These are phyloP conservation scores for Aphaenogaster ashmeadi DNA, from an alignment of 1,140 invertebrate genomes.

Conservation along the genomic window DNA sequence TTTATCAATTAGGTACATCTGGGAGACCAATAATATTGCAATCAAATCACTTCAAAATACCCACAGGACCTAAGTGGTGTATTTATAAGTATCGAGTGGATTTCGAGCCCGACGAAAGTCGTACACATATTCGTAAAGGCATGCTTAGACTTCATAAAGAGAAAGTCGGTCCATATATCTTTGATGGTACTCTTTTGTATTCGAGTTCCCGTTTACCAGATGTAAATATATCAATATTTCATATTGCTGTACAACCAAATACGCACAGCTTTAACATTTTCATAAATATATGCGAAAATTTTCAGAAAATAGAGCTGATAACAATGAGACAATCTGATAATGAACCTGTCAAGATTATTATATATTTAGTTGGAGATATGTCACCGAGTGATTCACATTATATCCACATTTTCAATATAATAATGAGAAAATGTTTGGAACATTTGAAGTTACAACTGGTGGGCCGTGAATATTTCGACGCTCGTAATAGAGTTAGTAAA, in stretches of 20 bases:
- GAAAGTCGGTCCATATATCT: conserved; percentile 87
- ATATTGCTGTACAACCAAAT: neutral
- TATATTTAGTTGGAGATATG: conserved; percentile 82
- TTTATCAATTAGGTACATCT: conserved; percentile 84
- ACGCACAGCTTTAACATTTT: neutral
- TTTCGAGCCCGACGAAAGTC: conserved; percentile 92
- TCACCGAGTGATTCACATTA: conserved; percentile 83
- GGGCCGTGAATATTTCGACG: conserved; percentile 94
- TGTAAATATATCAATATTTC: conserved; percentile 63
- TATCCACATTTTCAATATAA: conserved; percentile 90
- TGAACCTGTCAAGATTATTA: conserved; percentile 78
- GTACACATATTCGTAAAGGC: conserved; percentile 88
- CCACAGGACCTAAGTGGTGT: conserved; percentile 91
- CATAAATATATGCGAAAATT: conserved; percentile 32
- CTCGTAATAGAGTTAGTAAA: conserved; percentile 89
- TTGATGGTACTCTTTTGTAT: conserved; percentile 87
- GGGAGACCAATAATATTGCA: conserved; percentile 88
- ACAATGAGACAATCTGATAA: conserved; percentile 80
- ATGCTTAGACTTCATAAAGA: conserved; percentile 88
- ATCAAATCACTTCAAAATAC: conserved; percentile 93
- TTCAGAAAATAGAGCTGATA: conserved; percentile 81
- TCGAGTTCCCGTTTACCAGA: conserved; percentile 75
- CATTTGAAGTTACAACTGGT: conserved; percentile 90
- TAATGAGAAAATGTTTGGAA: conserved; percentile 91
- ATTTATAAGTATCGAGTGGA: conserved; percentile 95